These are phyloP conservation scores for Passer montanus DNA, from an alignment of 2,113 vertebrate genomes.

Conservation along the genomic window DNA sequence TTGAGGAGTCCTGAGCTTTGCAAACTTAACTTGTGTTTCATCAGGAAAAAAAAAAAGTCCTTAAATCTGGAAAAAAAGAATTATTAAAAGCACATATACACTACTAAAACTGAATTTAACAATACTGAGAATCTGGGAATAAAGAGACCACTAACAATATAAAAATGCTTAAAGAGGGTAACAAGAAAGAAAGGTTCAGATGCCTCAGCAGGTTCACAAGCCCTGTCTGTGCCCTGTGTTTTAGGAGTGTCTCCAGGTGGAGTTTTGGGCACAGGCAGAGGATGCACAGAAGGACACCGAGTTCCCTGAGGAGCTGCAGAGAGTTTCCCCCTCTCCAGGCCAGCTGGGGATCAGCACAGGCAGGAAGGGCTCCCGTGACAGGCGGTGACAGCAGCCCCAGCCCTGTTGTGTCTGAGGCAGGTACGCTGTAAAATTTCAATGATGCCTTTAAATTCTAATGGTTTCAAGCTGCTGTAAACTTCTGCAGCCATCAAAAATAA, in stretches of 20 bases:
- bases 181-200: background rate
- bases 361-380: background rate
- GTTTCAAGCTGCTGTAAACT: conserved; percentile 71
- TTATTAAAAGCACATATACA: background rate
- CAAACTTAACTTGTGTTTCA: conserved; percentile 28
- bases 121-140: background rate
- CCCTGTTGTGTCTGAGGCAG: conserved; percentile 26
- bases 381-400: background rate
- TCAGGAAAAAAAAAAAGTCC: background rate
- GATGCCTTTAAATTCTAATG: conserved; percentile 75
- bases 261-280: background rate
- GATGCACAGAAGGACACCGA: accelerated
- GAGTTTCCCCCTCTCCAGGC: background rate
- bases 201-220: accelerated
- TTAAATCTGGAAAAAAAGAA: background rate
- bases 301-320: background rate
- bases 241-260: background rate
- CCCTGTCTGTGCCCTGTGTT: accelerated
- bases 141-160: background rate
- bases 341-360: background rate
- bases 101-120: background rate
- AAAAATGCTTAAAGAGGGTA: background rate
- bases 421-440: conserved; percentile 62
- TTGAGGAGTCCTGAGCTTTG: conserved; percentile 6
- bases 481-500: conserved; percentile 77